Evolutionary conservation across 2,113 vertebrate species (phyloP).

Genomic region (Clarias gariepinus): DNA sequence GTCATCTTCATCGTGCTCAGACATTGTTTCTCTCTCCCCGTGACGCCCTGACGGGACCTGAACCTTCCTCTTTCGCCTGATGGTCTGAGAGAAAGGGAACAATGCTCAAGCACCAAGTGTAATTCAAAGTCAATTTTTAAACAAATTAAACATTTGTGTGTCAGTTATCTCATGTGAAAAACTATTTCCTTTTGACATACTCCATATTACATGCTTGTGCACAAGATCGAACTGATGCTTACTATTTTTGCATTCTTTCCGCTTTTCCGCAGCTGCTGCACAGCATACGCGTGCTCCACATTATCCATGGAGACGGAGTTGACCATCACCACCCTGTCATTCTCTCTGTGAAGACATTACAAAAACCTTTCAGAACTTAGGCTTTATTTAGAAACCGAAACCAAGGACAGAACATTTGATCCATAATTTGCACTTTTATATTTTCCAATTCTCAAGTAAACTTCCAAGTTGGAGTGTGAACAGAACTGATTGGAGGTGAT

Average conservation of each 20-base stretch:
- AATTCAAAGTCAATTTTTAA: not conserved
- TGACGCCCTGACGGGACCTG: slow-evolving; percentile 87
- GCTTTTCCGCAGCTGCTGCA: slow-evolving; percentile 97
- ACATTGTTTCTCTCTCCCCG: slow-evolving; percentile 88
- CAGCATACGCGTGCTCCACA: slow-evolving; percentile 96
- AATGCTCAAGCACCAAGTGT: not conserved
- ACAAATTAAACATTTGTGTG: not conserved
- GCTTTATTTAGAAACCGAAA: not conserved
- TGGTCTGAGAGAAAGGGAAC: slow-evolving; percentile 76
- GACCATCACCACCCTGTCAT: slow-evolving; percentile 98
- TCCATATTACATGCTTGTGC: not conserved
- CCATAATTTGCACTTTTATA: not conserved
- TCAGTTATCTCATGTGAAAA: too few relatives aligned
- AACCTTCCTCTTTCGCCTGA: slow-evolving; percentile 94
- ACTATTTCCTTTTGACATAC: not conserved
- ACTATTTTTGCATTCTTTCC: slow-evolving; percentile 99
- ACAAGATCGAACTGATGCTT: slow-evolving; percentile 67
- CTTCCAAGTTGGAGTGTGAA: not conserved
- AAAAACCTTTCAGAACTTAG: not conserved
- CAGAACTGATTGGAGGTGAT: not conserved
- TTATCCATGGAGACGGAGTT: slow-evolving; percentile 99
- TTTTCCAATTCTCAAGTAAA: not conserved
- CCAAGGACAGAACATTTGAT: not conserved
- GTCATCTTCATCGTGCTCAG: slow-evolving; percentile 92
- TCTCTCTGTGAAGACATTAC: slow-evolving; percentile 79